Percentiles rank a stretch among this genome's conserved stretches.
phyloP scores from a whole-genome alignment of 2,113 vertebrate species.

The Lamprologus tigripictilis region DNA sequence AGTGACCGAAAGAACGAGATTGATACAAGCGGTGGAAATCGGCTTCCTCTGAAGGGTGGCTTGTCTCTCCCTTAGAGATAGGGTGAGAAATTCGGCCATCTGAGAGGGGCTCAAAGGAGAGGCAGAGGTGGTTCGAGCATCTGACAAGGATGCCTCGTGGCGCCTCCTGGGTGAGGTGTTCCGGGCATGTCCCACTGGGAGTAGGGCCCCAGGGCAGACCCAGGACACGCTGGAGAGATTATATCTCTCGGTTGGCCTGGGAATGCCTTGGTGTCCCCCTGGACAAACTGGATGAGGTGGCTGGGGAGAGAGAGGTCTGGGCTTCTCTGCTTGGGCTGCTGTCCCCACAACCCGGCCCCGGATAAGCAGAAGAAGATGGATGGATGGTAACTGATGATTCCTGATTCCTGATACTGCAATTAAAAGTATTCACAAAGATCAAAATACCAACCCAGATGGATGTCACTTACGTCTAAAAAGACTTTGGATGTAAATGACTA shows the following conservation, averaged over 20 bases:
- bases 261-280: neutral
- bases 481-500: neutral
- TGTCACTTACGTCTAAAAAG: neutral
- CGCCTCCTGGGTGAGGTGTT: neutral
- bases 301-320: neutral
- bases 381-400: neutral
- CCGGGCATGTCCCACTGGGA: neutral
- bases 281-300: neutral
- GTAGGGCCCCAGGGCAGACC: neutral
- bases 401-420: neutral
- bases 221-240: neutral
- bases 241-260: neutral
- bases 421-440: neutral
- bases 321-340: neutral
- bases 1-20: neutral
- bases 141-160: neutral
- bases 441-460: neutral
- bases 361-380: fast-evolving
- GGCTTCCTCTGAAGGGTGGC: neutral
- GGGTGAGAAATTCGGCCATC: neutral
- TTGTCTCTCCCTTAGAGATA: neutral
- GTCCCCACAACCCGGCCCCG: fast-evolving
- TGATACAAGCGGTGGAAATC: neutral
- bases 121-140: neutral
- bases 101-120: neutral